Percentiles rank a stretch among this genome's conserved stretches.
Conservation (phyloP, 2,888 invertebrate species). For the Taenaris catops region DNA sequence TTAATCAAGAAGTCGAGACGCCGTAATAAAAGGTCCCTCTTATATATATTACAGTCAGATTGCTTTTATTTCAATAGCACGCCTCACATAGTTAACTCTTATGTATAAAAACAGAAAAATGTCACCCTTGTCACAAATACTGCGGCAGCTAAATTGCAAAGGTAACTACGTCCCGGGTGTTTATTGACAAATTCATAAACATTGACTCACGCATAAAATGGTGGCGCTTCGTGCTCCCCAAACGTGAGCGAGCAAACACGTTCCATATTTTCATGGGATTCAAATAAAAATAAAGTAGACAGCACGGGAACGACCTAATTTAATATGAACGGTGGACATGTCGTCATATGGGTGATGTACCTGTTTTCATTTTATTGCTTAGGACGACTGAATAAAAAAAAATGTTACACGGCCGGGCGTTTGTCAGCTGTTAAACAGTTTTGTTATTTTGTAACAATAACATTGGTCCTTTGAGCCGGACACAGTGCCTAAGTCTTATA, state of each 20-base stretch:
- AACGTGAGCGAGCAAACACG: constrained; percentile 62
- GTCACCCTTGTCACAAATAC: constrained; percentile 36
- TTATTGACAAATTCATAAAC: constrained; percentile 77
- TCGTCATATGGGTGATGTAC: constrained; percentile 62
- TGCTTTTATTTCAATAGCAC: constrained; percentile 56
- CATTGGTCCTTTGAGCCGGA: too few relatives aligned
- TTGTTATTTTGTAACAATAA: too few relatives aligned
- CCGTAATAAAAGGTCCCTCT: constrained; percentile 57
- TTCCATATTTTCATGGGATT: constrained; percentile 74
- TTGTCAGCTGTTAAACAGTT: constrained; percentile 78
- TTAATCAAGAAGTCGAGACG: constrained; percentile 47
- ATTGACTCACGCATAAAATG: constrained; percentile 68
- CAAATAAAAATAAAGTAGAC: constrained; percentile 76
- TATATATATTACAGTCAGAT: constrained; percentile 61
- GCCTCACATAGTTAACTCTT: constrained; percentile 60
- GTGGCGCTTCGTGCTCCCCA: constrained; percentile 48
- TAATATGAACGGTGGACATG: constrained; percentile 68
- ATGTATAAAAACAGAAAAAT: constrained; percentile 32
- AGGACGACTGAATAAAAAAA: constrained; percentile 61
- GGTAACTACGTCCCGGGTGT: constrained; percentile 53
- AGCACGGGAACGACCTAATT: constrained; percentile 70
- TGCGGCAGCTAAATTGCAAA: constrained; percentile 47
- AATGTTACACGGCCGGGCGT: constrained; percentile 56
- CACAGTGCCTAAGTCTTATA: too few relatives aligned
- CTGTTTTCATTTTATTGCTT: constrained; percentile 68